Conservation (phyloP, 2,888 invertebrate genomes). For the Temnothorax ravouxi region DNA sequence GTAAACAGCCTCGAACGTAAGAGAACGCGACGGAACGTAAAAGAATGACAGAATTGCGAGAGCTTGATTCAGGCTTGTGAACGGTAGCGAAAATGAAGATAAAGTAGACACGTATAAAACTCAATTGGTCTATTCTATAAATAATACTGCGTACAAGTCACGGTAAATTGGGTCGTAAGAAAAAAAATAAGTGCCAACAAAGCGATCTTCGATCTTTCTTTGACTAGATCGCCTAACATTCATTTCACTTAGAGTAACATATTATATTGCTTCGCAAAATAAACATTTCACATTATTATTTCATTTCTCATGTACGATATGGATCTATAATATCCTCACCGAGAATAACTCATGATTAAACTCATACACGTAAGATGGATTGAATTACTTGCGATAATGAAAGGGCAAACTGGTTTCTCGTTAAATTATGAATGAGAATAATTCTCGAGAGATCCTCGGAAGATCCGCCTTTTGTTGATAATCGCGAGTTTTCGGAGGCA, state of each 20-base stretch:
- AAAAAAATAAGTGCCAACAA: not conserved
- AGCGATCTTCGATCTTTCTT: not conserved
- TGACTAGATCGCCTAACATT: not conserved
- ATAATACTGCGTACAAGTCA: not conserved
- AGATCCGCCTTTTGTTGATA: constrained; percentile 22
- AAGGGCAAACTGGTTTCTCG: not conserved
- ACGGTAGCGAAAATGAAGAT: not conserved
- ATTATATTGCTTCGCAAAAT: not conserved
- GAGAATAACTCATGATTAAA: not conserved
- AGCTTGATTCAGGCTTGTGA: not conserved
- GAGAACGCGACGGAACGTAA: not conserved
- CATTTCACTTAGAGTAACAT: not conserved
- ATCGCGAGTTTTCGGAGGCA: constrained; percentile 41
- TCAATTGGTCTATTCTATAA: not conserved
- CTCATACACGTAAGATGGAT: not conserved
- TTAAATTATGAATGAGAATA: constrained; percentile 14
- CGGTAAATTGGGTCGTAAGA: not conserved
- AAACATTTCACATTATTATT: not conserved
- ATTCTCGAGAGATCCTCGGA: not conserved
- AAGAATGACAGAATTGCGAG: constrained; percentile 2
- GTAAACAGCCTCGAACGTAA: constrained; percentile 34
- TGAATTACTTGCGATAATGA: not conserved
- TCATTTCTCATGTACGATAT: not conserved
- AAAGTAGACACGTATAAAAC: not conserved
- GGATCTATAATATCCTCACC: not conserved